Evolutionary conservation across 2,113 vertebrate species (phyloP).

Genomic region (Callocephalon fimbriatum): DNA sequence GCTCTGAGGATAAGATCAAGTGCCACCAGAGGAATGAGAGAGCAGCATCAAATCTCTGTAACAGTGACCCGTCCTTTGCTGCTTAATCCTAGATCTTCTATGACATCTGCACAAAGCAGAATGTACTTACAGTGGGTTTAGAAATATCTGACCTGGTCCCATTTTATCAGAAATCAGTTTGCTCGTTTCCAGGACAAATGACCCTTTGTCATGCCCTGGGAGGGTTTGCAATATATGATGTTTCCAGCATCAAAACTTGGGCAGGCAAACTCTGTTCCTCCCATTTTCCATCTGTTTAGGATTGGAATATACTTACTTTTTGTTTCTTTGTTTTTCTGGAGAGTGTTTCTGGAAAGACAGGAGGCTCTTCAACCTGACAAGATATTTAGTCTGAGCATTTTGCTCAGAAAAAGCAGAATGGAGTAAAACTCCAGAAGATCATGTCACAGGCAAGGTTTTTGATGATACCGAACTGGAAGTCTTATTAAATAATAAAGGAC

Average conservation of each 20-base stretch:
- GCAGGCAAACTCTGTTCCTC: background rate
- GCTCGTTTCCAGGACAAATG: background rate
- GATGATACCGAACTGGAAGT: conserved; percentile 34
- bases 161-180: background rate
- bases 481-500: conserved; percentile 51
- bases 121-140: background rate
- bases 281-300: background rate
- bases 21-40: background rate
- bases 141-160: background rate
- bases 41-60: background rate
- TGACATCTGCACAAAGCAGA: background rate
- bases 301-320: background rate
- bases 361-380: background rate
- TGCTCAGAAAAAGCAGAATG: background rate
- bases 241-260: background rate
- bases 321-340: background rate
- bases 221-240: background rate
- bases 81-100: background rate
- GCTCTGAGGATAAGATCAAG: background rate
- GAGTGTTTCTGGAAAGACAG: background rate
- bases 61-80: background rate
- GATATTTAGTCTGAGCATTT: background rate
- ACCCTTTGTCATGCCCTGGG: background rate
- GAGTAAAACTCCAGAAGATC: background rate
- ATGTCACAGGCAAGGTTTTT: background rate